Conservation (phyloP, 2,797 vertebrate genomes). For the Discoglossus pictus region DNA sequence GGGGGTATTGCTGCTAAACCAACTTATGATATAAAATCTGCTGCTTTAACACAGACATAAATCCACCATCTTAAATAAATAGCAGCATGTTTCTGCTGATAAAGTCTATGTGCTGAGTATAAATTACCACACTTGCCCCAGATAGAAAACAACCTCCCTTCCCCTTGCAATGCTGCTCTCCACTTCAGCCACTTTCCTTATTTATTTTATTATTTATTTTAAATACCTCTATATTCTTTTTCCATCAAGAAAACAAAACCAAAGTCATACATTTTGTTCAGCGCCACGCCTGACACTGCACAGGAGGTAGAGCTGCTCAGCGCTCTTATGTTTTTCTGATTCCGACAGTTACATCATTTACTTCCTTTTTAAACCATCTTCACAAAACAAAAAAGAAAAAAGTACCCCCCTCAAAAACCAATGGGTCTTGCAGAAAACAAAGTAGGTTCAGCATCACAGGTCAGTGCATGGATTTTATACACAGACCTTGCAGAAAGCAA, state of each 20-base stretch:
- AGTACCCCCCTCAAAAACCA: slow-evolving; percentile 14
- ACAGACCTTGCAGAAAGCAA: slow-evolving; percentile 30
- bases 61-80: slow-evolving; percentile 13
- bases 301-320: not conserved
- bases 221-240: slow-evolving; percentile 36
- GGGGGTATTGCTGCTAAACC: too few species aligned
- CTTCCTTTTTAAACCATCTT: not conserved
- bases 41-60: not conserved
- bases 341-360: too few species aligned
- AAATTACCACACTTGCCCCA: slow-evolving; percentile 5
- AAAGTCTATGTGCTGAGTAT: not conserved
- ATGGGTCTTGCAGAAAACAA: slow-evolving; percentile 1
- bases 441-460: slow-evolving; percentile 16
- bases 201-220: slow-evolving; percentile 39
- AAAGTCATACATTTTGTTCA: slow-evolving; percentile 9
- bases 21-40: slow-evolving; percentile 15
- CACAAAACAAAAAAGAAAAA: slow-evolving; percentile 17
- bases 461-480: slow-evolving; percentile 23
- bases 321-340: slow-evolving; percentile 12
- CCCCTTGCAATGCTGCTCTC: slow-evolving; percentile 1
- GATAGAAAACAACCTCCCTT: too few species aligned
- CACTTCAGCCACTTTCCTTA: slow-evolving; percentile 15
- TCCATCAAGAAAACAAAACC: slow-evolving; percentile 14
- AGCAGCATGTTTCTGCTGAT: slow-evolving; percentile 5
- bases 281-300: not conserved